phyloP scores from a whole-genome alignment of 2,888 invertebrate genomes.

The Parnassius smintheus region DNA sequence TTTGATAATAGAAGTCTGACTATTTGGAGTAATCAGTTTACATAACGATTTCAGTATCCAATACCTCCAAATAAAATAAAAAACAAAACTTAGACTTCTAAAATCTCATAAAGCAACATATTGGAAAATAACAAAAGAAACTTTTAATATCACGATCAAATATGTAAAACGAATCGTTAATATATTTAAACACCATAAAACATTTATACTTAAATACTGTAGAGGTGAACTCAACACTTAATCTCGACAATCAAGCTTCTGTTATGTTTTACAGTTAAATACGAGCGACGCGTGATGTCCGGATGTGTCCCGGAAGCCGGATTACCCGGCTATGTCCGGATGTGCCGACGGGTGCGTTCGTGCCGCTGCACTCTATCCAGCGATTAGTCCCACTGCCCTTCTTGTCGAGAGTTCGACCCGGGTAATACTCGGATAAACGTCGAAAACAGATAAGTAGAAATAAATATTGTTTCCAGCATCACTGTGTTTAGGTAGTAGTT shows the following conservation, averaged over 20 bases:
- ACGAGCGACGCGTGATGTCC: constrained; percentile 39
- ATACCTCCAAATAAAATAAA: too few species aligned
- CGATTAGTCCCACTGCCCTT: constrained; percentile 72
- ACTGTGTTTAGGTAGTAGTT: constrained; percentile 22
- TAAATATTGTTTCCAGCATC: constrained; percentile 42
- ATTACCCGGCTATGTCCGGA: constrained; percentile 57
- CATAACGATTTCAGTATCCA: too few species aligned
- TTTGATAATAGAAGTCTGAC: too few species aligned
- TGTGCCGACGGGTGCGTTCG: constrained; percentile 57
- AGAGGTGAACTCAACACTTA: constrained; percentile 46
- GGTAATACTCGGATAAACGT: constrained; percentile 48
- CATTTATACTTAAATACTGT: constrained; percentile 40
- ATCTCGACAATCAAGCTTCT: constrained; percentile 71
- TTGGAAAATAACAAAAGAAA: too few species aligned
- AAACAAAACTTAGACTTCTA: too few species aligned
- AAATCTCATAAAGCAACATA: too few species aligned
- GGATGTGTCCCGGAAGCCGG: constrained; percentile 46
- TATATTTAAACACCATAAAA: too few species aligned
- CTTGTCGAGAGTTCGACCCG: constrained; percentile 49
- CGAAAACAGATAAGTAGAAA: constrained; percentile 59
- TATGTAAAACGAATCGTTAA: too few species aligned
- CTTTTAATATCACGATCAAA: too few species aligned
- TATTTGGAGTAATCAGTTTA: too few species aligned
- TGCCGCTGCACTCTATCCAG: constrained; percentile 63
- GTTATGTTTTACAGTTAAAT: constrained; percentile 69